Evolutionary conservation across 2,797 vertebrate genomes (phyloP).

Genomic region (Distichodus sexfasciatus): DNA sequence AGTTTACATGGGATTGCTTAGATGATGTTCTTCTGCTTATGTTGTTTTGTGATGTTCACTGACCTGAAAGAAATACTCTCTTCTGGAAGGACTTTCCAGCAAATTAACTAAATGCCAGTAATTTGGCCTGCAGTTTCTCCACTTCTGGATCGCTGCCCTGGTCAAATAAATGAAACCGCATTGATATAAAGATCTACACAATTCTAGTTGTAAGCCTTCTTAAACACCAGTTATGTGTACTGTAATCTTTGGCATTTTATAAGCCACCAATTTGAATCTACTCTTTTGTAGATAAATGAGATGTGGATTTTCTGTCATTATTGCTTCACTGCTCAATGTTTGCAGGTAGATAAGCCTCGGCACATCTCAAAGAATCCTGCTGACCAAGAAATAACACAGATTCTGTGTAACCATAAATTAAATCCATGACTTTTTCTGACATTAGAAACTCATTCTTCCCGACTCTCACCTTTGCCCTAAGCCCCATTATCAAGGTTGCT

Average conservation of each 20-base stretch:
- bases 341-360: conserved; percentile 45
- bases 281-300: conserved; percentile 43
- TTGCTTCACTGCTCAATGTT: conserved; percentile 45
- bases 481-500: conserved; percentile 65
- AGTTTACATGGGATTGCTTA: too few species aligned
- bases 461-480: conserved; percentile 65
- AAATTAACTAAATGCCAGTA: conserved; percentile 47
- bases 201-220: too few species aligned
- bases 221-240: too few species aligned
- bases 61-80: conserved; percentile 52
- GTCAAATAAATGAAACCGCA: not conserved
- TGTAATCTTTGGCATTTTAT: too few species aligned
- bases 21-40: not conserved
- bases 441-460: not conserved
- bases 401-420: not conserved
- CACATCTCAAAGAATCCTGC: conserved; percentile 56
- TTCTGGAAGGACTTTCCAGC: conserved; percentile 48
- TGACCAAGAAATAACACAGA: not conserved
- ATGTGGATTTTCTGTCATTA: conserved; percentile 44
- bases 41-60: not conserved
- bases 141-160: conserved; percentile 47
- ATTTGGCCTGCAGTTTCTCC: conserved; percentile 46
- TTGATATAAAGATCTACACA: not conserved
- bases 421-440: too few species aligned
- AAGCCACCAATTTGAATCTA: too few species aligned